Conservation (phyloP, 2,797 vertebrate genomes). For the Eremophila alpestris region DNA sequence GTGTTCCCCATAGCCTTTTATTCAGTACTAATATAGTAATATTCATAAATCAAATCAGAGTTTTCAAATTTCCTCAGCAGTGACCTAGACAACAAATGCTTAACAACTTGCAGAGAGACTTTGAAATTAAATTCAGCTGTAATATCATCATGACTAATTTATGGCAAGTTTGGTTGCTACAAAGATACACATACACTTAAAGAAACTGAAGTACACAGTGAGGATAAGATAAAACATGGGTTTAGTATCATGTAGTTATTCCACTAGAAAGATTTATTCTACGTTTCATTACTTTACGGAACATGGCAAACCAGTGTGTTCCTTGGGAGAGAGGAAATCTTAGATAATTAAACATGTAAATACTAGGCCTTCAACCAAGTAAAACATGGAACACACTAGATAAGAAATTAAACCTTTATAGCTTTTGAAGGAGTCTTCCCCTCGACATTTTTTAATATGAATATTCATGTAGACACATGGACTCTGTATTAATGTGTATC, state of each 20-base stretch:
- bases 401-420: background rate
- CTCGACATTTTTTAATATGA: background rate
- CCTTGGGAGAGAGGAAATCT: background rate
- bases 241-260: background rate
- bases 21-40: slow-evolving; percentile 4
- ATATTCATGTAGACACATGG: background rate
- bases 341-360: background rate
- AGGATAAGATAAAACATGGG: background rate
- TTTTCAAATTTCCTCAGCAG: slow-evolving; percentile 50
- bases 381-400: background rate
- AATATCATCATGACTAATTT: slow-evolving; percentile 49
- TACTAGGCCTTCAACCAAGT: background rate
- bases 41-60: slow-evolving; percentile 58
- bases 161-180: slow-evolving; percentile 7
- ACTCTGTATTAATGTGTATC: background rate
- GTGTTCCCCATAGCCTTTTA: slow-evolving; percentile 39
- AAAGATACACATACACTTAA: slow-evolving; percentile 19
- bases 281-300: background rate
- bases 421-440: background rate
- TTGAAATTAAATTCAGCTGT: slow-evolving; percentile 66
- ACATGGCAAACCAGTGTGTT: background rate
- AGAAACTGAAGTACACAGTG: background rate
- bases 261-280: slow-evolving; percentile 14
- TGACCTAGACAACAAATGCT: slow-evolving; percentile 54
- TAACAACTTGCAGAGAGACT: slow-evolving; percentile 60